Percentiles rank a stretch among this genome's conserved stretches.
These are phyloP conservation scores for Pleuronectes platessa DNA, from an alignment of 2,113 vertebrate species.

Conservation along the genomic window DNA sequence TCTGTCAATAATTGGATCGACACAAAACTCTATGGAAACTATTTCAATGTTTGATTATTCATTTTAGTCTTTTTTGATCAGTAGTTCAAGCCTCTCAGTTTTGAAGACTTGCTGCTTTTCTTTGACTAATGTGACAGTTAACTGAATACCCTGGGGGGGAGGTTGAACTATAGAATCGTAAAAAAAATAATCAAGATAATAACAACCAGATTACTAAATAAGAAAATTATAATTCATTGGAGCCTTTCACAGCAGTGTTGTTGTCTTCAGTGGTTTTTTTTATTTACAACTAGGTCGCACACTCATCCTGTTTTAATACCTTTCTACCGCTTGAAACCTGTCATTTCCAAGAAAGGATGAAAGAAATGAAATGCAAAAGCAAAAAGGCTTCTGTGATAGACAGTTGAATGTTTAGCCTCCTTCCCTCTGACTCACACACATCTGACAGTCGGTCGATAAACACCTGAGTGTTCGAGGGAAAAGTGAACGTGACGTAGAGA, in stretches of 20 bases:
- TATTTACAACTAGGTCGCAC: not conserved
- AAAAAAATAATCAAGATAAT: too few relatives aligned
- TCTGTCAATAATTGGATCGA: too few relatives aligned
- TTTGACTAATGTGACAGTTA: too few relatives aligned
- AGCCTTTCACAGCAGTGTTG: not conserved
- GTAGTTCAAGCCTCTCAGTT: too few relatives aligned
- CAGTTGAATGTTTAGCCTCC: not conserved
- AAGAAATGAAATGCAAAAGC: not conserved
- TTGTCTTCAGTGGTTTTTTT: not conserved
- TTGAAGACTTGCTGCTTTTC: too few relatives aligned
- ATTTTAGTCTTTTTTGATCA: too few relatives aligned
- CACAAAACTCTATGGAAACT: too few relatives aligned
- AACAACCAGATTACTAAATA: too few relatives aligned
- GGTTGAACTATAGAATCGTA: too few relatives aligned
- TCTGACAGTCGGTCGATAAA: slow-evolving; percentile 42
- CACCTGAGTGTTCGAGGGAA: slow-evolving; percentile 28
- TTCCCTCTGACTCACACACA: slow-evolving; percentile 5
- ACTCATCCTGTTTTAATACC: not conserved
- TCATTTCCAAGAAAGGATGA: not conserved
- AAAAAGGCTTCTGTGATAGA: not conserved
- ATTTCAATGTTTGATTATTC: too few relatives aligned
- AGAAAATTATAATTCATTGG: not conserved
- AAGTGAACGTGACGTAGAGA: slow-evolving; percentile 13
- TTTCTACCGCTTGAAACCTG: not conserved
- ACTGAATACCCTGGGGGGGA: too few relatives aligned